Conservation (phyloP, 1,140 invertebrate species). For the Orius laevigatus region DNA sequence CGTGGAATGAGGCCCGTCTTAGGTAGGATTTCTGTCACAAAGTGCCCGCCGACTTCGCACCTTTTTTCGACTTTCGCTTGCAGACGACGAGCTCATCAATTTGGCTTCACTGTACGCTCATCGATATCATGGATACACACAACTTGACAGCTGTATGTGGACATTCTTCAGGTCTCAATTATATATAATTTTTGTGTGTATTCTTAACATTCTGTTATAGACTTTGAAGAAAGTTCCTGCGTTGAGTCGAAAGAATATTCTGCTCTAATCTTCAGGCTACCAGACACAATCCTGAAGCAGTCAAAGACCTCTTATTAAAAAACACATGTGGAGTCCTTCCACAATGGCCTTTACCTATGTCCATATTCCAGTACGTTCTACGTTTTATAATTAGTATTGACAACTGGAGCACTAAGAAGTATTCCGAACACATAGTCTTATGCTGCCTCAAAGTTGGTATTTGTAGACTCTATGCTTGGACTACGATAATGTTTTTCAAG, state of each 20-base stretch:
- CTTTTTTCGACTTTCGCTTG: slow-evolving; percentile 46
- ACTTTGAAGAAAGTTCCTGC: slow-evolving; percentile 58
- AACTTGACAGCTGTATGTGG: slow-evolving; percentile 60
- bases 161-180: slow-evolving; percentile 43
- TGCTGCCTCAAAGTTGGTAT: too few species aligned
- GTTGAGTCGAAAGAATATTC: slow-evolving; percentile 62
- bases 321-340: slow-evolving; percentile 64
- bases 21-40: slow-evolving; percentile 47
- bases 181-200: slow-evolving; percentile 1
- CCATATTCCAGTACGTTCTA: slow-evolving; percentile 34
- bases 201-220: slow-evolving; percentile 29
- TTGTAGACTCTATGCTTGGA: too few species aligned
- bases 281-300: slow-evolving; percentile 36
- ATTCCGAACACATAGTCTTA: too few species aligned
- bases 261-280: slow-evolving; percentile 30
- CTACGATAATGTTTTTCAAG: too few species aligned
- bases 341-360: slow-evolving; percentile 33
- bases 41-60: slow-evolving; percentile 48
- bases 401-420: too few species aligned
- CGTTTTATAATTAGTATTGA: too few species aligned
- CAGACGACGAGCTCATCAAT: slow-evolving; percentile 50
- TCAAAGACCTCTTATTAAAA: slow-evolving; percentile 50
- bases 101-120: slow-evolving; percentile 62
- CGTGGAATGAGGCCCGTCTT: slow-evolving; percentile 46
- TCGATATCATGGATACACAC: slow-evolving; percentile 49